A percentile compares a stretch with the other conserved stretches of the same genome.
Evolutionary conservation across 1,140 invertebrate species (phyloP).

Genomic region (Heterodera carotae): DNA sequence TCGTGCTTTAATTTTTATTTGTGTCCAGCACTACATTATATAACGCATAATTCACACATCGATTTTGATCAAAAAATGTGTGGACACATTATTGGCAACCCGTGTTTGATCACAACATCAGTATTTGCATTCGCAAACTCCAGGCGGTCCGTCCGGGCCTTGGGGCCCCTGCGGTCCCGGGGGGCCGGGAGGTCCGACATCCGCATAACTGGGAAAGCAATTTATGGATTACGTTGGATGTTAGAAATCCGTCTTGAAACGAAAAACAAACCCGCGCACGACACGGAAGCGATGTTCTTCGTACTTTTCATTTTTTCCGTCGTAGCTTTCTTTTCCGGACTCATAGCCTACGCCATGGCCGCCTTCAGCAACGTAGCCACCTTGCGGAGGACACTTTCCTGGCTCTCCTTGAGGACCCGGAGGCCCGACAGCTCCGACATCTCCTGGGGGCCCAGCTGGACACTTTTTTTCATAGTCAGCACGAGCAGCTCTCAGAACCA

Average conservation of each 20-base stretch:
- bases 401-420: background rate
- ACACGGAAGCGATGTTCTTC: background rate
- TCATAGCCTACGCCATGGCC: background rate
- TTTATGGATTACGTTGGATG: no score
- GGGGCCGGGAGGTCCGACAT: background rate
- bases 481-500: background rate
- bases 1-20: no score
- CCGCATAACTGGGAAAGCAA: no score
- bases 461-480: background rate
- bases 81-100: no score
- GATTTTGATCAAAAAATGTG: no score
- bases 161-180: no score
- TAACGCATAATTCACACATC: no score
- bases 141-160: background rate
- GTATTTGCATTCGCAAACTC: background rate
- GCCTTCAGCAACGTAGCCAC: no score
- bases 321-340: background rate
- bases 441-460: no score
- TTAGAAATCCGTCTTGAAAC: background rate
- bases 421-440: background rate
- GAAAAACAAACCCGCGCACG: background rate
- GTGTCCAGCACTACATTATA: no score
- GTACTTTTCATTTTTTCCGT: background rate
- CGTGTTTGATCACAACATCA: no score
- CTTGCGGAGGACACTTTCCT: background rate